Conservation (phyloP, 1,140 invertebrate species). For the Zaprionus lachaisei region DNA sequence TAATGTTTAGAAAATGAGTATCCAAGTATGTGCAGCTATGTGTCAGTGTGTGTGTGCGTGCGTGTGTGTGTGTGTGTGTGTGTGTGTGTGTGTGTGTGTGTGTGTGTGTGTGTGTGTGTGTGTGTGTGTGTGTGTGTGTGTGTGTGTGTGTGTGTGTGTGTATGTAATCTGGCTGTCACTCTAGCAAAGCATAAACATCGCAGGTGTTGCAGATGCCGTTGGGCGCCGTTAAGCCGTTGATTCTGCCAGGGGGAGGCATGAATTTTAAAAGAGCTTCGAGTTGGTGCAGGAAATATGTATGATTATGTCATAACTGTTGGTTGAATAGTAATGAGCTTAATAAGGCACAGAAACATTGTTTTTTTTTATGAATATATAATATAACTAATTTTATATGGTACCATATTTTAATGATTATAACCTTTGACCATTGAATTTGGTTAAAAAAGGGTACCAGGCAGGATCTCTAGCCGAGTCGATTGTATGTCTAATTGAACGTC, state of each 20-base stretch:
- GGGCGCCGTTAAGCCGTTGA: neutral
- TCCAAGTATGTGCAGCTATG: no score
- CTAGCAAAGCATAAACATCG: conserved; percentile 2
- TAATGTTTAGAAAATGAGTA: conserved; percentile 6
- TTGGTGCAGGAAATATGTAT: neutral
- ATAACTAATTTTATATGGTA: no score
- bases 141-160: conserved; percentile 1
- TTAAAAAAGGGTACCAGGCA: no score
- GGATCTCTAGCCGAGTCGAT: no score
- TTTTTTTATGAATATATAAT: no score
- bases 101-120: neutral
- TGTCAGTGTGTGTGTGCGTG: neutral
- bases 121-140: neutral
- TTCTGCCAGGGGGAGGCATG: neutral
- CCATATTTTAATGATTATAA: no score
- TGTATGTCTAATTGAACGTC: no score
- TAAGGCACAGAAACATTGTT: neutral
- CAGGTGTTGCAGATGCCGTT: conserved; percentile 1
- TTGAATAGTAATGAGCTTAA: neutral
- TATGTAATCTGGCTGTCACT: neutral
- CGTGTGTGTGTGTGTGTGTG: neutral
- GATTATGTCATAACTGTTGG: neutral
- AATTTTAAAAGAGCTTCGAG: neutral
- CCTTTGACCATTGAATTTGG: no score
- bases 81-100: neutral